These are phyloP conservation scores for Pampus argenteus DNA, from an alignment of 2,797 vertebrate genomes.

Conservation along the genomic window DNA sequence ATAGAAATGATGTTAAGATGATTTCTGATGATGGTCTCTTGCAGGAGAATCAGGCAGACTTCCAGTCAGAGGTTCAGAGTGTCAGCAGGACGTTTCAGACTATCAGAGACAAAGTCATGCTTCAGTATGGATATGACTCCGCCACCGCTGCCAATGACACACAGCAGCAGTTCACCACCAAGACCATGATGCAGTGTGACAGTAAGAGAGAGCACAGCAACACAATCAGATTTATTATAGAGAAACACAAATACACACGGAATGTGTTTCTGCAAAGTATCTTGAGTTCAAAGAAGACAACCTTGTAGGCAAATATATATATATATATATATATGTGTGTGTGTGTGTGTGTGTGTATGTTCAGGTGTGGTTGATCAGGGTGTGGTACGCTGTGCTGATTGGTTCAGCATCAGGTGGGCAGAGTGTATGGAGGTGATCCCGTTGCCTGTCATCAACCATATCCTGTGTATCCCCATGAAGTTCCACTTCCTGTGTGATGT, in stretches of 20 bases:
- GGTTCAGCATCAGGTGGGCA: conserved; percentile 82
- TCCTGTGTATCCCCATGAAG: conserved; percentile 91
- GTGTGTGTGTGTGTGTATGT: no score
- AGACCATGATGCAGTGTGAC: conserved; percentile 88
- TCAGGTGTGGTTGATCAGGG: conserved; percentile 82
- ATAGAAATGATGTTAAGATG: no score
- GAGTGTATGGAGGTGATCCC: conserved; percentile 78
- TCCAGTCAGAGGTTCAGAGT: conserved; percentile 74
- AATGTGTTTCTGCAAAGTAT: no score
- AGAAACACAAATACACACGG: no score
- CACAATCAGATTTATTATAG: no score
- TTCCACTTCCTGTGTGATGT: conserved; percentile 88
- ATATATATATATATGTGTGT: no score
- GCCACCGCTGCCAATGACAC: conserved; percentile 66
- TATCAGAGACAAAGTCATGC: conserved; percentile 85
- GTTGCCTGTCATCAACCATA: conserved; percentile 85
- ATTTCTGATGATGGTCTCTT: no score
- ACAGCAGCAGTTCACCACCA: conserved; percentile 84
- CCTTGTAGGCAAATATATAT: no score
- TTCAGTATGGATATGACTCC: conserved; percentile 75
- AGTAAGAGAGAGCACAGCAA: no score
- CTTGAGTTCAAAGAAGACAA: no score
- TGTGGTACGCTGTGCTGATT: conserved; percentile 81
- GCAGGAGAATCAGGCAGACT: conserved; percentile 67
- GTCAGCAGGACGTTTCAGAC: conserved; percentile 77